Percentiles rank a stretch among this genome's conserved stretches.
Conservation (phyloP, 2,113 vertebrate genomes). For the Limanda limanda region DNA sequence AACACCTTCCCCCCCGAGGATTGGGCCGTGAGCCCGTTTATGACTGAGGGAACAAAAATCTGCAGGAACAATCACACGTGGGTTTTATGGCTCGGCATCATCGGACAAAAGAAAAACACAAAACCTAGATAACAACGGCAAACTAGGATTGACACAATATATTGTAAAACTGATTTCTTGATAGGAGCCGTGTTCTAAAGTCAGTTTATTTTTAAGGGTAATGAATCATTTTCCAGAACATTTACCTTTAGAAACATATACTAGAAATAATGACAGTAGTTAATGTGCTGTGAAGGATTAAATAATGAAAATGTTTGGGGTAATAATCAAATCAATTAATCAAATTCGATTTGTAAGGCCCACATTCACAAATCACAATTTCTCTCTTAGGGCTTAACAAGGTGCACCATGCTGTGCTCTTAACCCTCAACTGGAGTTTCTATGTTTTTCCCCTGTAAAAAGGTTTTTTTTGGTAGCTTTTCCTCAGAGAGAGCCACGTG, state of each 20-base stretch:
- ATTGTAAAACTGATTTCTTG: not conserved
- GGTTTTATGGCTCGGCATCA: not conserved
- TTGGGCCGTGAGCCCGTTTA: not conserved
- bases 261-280: not conserved
- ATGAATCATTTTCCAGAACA: not conserved
- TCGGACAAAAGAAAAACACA: not conserved
- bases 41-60: conserved; percentile 4
- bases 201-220: not conserved
- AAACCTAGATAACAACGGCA: not conserved
- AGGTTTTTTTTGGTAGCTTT: no score
- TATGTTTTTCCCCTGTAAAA: no score
- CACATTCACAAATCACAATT: no score
- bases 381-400: no score
- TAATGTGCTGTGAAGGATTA: not conserved
- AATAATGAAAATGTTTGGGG: not conserved
- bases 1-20: conserved; percentile 9
- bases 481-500: no score
- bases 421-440: no score
- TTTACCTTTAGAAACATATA: not conserved
- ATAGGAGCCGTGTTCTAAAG: not conserved
- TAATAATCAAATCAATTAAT: not conserved
- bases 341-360: no score
- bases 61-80: not conserved
- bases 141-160: not conserved
- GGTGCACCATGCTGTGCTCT: no score